Conservation (phyloP, 1,140 invertebrate species). For the Acarapis woodi region DNA sequence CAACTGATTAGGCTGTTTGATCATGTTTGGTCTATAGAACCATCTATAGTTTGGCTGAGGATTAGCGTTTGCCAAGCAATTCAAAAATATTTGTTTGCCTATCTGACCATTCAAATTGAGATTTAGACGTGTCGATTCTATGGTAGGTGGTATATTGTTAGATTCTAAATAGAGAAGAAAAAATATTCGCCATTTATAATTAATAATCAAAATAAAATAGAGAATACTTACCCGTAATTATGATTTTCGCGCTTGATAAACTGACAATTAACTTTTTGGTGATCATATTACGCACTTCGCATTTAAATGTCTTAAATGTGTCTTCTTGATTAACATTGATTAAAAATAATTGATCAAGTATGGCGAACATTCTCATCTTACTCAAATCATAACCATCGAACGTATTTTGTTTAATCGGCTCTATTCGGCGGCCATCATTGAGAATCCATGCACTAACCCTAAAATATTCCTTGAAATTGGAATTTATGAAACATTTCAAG, state of each 20-base stretch:
- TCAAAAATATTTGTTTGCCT: conserved; percentile 16
- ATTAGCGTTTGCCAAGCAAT: conserved; percentile 17
- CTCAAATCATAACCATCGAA: not conserved
- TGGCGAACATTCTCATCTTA: not conserved
- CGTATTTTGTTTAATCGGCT: not conserved
- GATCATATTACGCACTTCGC: conserved; percentile 11
- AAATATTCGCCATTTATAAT: not conserved
- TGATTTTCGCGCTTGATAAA: conserved; percentile 9
- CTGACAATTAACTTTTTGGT: conserved; percentile 11
- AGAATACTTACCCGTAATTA: conserved; percentile 11
- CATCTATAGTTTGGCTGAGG: conserved; percentile 14
- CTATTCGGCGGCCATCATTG: not conserved
- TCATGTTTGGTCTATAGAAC: conserved; percentile 2
- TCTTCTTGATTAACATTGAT: not conserved
- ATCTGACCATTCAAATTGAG: conserved; percentile 12
- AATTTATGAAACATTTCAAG: conserved; percentile 25
- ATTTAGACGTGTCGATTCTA: not conserved
- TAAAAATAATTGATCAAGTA: not conserved
- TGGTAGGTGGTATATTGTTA: conserved; percentile 3
- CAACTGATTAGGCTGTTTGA: not conserved
- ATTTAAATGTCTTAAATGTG: conserved; percentile 8
- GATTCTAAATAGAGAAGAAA: conserved; percentile 2
- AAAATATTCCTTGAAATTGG: conserved; percentile 54
- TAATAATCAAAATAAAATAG: not conserved
- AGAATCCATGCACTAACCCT: conserved; percentile 38